Evolutionary conservation across 1,140 invertebrate genomes (phyloP), one percentile per base, ranked within the genome.

Genomic region (Dolichoris vasculosae): DNA sequence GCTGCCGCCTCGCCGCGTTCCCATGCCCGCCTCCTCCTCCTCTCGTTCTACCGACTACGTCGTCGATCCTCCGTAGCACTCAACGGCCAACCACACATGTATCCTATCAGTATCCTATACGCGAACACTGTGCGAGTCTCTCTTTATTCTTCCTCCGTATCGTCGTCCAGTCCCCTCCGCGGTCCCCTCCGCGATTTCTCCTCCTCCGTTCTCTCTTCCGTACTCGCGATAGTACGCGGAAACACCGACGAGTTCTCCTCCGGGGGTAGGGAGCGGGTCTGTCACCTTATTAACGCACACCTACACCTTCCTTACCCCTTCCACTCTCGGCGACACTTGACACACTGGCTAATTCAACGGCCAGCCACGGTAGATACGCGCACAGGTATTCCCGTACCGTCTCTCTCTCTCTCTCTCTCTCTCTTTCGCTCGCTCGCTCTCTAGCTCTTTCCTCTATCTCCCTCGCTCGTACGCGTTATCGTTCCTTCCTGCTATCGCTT

Each of bases 231-330:
- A 59, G 23, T 63, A n/a, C 77, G 17, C 77, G 51, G 13, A 35
- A 32, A 40, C n/a, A 63, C n/a, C 51, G 35, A 38, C 51, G 20
- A 63, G 77, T 23, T 43, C 38, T 20, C 35, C 32, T 35, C n/a
- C 67, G 35, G 43, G 63, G 55, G 30, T 0, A n/a, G 20, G 69
- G 51, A 55, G 55, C 35, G 32, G 55, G 82, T 55, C 82, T 83
- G 82, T 83, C 82, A 83, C 71, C 82, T 83, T 76, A 83, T 83
- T 83, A 83, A 83, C 71, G 69, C 71, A 83, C 82, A 83, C 82
- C 82, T 82, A 82, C 81, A 82, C 67, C 81, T 82, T 69, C 79
- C 79, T 32, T 48, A 43, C 48, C 67, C 43, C 75, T 77, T 55
- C 75, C 46, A 48, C 30, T 20, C 43, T 8, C 40, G 48, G 11